Evolutionary conservation across 2,888 invertebrate genomes (phyloP), one percentile per base, ranked within the genome.

Genomic region (Plagodis pulveraria): DNA sequence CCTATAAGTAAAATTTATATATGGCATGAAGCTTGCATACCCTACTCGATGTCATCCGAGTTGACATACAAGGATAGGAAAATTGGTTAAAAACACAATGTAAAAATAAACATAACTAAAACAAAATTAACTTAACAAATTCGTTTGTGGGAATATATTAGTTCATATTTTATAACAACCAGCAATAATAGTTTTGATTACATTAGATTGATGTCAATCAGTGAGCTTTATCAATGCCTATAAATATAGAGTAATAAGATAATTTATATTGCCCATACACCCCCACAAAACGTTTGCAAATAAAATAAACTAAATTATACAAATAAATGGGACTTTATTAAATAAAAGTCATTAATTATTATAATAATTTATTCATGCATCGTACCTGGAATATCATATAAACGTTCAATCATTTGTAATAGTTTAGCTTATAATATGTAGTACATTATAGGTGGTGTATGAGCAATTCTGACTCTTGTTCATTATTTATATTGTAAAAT

Each of bases 91-190:
- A 56, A 62, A 58, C 40, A 66, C 58, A 62, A 69, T 66, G 65
- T 71, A 69, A 72, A 68, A 73, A 44, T 67, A 59, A 62, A 32
- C 85, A 86, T 72, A 87, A 86, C 72, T 74, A 74, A 72, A 74
- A 73, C 68, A 70, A 77, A 75, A 65, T 65, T 74, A 77, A 80
- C 68, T 63, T 71, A 77, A 66, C 52, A 67, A 67, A 74, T 71
- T 70, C 72, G 84, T 91, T 91, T 91, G 91, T 91, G 91, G 91
- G 91, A 91, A 91, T 91, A 91, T 91, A 90, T 90, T 76, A 84
- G 86, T 86, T 60, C 74, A 66, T 80, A 73, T 63, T 74, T 56
- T 56, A 56, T 54, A 64, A 65, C 57, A 67, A 54, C 64, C 63
- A 70, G 67, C 70, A 69, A 75, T 67, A 72, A 67, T 64, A 60